A percentile compares a stretch with the other conserved stretches of the same genome.
phyloP scores from a whole-genome alignment of 2,797 vertebrate species.

The Mormyrus proboscirostris region DNA sequence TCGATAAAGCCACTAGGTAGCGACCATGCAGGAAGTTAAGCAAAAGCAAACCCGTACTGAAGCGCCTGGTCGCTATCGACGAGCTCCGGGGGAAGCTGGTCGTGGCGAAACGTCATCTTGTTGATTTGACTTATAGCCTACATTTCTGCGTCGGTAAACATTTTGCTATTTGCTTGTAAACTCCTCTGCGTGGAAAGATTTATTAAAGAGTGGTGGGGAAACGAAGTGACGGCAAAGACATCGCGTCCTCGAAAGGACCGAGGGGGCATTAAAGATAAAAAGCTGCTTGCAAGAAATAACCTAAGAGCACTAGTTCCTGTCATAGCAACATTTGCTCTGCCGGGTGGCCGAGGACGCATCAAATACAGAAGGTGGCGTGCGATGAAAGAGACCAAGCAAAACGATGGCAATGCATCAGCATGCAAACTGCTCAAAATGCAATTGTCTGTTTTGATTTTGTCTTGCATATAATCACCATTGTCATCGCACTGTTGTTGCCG shows the following conservation, averaged over 20 bases:
- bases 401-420: neutral
- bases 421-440: neutral
- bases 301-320: neutral
- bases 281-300: neutral
- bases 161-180: neutral
- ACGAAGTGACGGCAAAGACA: neutral
- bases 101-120: neutral
- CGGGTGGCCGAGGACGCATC: neutral
- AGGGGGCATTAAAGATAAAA: neutral
- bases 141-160: neutral
- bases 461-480: neutral
- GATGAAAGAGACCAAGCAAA: neutral
- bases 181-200: neutral
- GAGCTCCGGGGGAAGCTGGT: neutral
- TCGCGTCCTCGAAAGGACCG: neutral
- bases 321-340: neutral
- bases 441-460: neutral
- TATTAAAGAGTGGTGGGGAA: neutral
- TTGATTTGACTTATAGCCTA: neutral
- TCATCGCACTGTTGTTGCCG: neutral
- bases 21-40: conserved; percentile 3
- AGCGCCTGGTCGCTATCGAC: neutral
- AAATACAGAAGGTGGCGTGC: neutral
- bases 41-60: neutral
- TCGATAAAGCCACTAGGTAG: neutral